phyloP scores from a whole-genome alignment of 2,797 vertebrate genomes.

The Dipus sagitta region DNA sequence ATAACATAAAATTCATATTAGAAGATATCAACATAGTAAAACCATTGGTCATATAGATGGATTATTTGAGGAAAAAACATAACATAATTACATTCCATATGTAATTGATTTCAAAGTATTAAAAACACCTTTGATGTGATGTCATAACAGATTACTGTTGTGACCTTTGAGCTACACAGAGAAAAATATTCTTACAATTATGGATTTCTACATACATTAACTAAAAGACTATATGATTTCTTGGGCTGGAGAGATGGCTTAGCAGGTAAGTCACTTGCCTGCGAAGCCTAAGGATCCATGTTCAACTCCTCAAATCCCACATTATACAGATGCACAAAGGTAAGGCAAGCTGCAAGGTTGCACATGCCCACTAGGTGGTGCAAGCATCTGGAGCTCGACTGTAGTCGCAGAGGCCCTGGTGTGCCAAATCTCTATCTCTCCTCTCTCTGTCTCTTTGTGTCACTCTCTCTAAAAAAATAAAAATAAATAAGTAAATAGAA shows the following conservation, averaged over 20 bases:
- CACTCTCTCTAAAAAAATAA: too few relatives aligned
- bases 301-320: too few relatives aligned
- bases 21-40: neutral
- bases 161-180: slow-evolving; percentile 36
- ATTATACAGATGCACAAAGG: too few relatives aligned
- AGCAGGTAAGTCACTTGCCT: too few relatives aligned
- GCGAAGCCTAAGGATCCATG: too few relatives aligned
- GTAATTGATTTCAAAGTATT: neutral
- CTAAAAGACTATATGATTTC: neutral
- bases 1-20: neutral
- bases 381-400: too few relatives aligned
- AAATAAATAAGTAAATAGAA: neutral
- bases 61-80: neutral
- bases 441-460: too few relatives aligned
- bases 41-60: neutral
- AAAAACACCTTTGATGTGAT: slow-evolving; percentile 4
- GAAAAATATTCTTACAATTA: slow-evolving; percentile 5
- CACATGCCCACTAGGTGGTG: too few relatives aligned
- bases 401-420: too few relatives aligned
- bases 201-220: slow-evolving; percentile 51
- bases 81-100: neutral
- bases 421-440: too few relatives aligned
- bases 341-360: too few relatives aligned
- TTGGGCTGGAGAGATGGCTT: too few relatives aligned
- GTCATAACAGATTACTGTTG: slow-evolving; percentile 9